A percentile compares a stretch with the other conserved stretches of the same genome.
These are phyloP conservation scores for Talpa occidentalis DNA, from an alignment of 2,113 vertebrate genomes.

Conservation along the genomic window DNA sequence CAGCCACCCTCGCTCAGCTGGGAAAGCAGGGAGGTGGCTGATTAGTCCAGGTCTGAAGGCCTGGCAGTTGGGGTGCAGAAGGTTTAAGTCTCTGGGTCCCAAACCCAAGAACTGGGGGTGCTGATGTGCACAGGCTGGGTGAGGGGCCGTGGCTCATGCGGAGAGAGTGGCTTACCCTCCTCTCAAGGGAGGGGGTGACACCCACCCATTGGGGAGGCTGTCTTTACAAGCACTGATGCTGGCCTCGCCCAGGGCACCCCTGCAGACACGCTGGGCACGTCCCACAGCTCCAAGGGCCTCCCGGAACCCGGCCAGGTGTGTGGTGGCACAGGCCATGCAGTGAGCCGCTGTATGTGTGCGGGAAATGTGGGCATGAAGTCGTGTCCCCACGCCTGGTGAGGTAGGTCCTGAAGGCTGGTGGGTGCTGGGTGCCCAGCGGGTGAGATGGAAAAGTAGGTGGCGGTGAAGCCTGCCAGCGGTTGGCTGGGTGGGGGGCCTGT, in stretches of 20 bases:
- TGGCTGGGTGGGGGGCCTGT: too few relatives aligned
- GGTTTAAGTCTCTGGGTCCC: too few relatives aligned
- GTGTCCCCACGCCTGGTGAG: too few relatives aligned
- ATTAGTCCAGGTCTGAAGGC: neutral
- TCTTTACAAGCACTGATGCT: neutral
- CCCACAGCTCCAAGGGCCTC: too few relatives aligned
- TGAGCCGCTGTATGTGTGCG: too few relatives aligned
- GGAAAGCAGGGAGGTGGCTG: neutral
- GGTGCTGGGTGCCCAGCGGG: neutral
- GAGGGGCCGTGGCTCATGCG: neutral
- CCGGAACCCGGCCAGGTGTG: too few relatives aligned
- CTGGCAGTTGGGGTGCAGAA: neutral
- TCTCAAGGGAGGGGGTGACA: accelerated
- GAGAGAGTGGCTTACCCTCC: neutral
- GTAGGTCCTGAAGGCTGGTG: too few relatives aligned
- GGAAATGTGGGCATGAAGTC: too few relatives aligned
- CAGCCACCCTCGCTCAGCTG: neutral
- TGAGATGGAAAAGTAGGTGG: neutral
- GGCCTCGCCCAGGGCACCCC: neutral
- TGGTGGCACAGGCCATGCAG: too few relatives aligned
- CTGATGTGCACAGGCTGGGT: neutral
- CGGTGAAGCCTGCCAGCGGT: accelerated
- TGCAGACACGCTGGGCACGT: neutral
- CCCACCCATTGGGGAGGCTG: neutral
- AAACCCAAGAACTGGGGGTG: neutral